Percentiles rank a stretch among this genome's conserved stretches.
These are phyloP conservation scores for Linurgus olivaceus DNA, from an alignment of 2,797 vertebrate genomes.

Conservation along the genomic window DNA sequence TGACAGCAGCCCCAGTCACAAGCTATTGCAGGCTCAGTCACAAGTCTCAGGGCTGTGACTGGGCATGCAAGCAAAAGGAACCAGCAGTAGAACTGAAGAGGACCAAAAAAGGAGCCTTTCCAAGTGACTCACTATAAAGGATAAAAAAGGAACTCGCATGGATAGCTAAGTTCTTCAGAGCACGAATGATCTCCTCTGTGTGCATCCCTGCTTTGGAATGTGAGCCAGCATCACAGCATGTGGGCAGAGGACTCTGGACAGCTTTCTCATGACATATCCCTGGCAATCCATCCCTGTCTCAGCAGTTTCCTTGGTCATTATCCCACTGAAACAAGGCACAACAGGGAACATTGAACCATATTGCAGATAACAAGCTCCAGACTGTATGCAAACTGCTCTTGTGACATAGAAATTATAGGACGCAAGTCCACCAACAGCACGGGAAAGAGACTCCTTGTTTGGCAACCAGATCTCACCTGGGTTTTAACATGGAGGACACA, in stretches of 20 bases:
- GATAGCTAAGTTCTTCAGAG: conserved; percentile 59
- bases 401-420: not conserved
- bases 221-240: conserved; percentile 64
- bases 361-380: not conserved
- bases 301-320: conserved; percentile 65
- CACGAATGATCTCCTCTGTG: conserved; percentile 42
- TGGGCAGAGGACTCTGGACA: conserved; percentile 42
- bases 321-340: conserved; percentile 49
- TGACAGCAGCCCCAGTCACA: not conserved
- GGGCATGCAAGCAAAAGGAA: not conserved
- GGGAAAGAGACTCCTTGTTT: not conserved
- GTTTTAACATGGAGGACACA: not conserved
- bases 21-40: not conserved
- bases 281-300: conserved; percentile 54
- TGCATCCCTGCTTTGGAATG: conserved; percentile 64
- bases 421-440: not conserved
- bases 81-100: not conserved
- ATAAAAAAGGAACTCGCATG: conserved; percentile 54
- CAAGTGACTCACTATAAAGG: not conserved
- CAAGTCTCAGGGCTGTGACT: not conserved
- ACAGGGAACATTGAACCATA: not conserved
- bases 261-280: conserved; percentile 59
- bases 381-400: not conserved
- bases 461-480: not conserved
- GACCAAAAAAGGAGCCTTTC: conserved; percentile 31